phyloP scores from a whole-genome alignment of 2,113 vertebrate species.

The Eolophus roseicapilla region DNA sequence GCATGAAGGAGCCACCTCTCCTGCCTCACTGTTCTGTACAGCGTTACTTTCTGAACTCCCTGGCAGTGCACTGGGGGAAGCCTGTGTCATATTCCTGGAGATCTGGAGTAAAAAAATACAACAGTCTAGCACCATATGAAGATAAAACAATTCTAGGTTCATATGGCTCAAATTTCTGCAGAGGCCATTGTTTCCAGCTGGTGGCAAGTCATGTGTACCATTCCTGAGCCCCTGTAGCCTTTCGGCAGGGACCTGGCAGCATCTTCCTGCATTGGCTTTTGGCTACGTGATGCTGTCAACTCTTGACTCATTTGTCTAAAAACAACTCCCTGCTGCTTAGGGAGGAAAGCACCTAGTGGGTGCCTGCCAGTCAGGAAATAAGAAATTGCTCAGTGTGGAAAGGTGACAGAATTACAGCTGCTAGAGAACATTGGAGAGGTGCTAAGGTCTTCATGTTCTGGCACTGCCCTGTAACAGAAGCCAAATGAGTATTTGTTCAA shows the following conservation, averaged over 20 bases:
- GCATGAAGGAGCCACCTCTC: not conserved
- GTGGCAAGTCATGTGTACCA: not conserved
- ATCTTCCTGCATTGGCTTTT: not conserved
- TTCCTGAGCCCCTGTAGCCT: not conserved
- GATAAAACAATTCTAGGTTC: not conserved
- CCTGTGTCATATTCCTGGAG: not conserved
- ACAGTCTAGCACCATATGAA: not conserved
- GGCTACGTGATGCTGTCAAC: not conserved
- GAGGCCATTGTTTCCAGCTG: not conserved
- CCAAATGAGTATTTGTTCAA: not conserved
- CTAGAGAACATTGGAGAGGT: not conserved
- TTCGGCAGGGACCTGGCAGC: not conserved
- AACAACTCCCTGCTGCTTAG: not conserved
- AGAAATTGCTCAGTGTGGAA: not conserved
- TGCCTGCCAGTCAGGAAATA: not conserved
- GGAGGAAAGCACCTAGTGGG: not conserved
- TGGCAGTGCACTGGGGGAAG: not conserved
- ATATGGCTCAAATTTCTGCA: not conserved
- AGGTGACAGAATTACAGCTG: not conserved
- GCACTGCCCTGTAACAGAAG: not conserved
- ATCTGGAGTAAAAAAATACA: not conserved
- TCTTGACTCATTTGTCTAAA: slow-evolving; percentile 46
- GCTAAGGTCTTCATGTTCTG: not conserved
- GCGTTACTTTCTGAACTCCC: not conserved
- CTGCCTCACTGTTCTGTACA: not conserved